Percentiles rank a stretch among this genome's conserved stretches.
These are phyloP conservation scores for Paramormyrops kingsleyae DNA, from an alignment of 2,113 vertebrate genomes.

Conservation along the genomic window DNA sequence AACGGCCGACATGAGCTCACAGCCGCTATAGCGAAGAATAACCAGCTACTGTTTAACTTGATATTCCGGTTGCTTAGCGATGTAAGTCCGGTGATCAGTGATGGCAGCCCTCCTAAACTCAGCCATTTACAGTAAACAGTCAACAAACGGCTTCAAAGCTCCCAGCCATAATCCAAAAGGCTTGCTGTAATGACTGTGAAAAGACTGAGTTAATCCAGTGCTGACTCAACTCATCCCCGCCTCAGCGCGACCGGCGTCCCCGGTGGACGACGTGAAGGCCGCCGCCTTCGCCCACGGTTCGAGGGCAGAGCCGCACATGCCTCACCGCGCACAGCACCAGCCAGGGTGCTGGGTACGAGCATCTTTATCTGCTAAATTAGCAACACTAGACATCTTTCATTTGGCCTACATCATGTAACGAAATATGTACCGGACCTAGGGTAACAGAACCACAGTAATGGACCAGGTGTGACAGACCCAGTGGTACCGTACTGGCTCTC, in stretches of 20 bases:
- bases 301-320: background rate
- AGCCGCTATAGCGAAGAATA: slow-evolving; percentile 55
- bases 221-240: slow-evolving; percentile 14
- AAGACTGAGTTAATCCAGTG: slow-evolving; percentile 1
- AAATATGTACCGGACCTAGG: background rate
- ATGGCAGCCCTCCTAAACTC: slow-evolving; percentile 64
- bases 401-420: background rate
- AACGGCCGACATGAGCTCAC: slow-evolving; percentile 39
- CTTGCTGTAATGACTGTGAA: slow-evolving; percentile 35
- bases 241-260: background rate
- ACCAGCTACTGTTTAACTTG: slow-evolving; percentile 62
- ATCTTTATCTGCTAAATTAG: background rate
- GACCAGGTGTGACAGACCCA: background rate
- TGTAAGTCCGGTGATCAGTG: slow-evolving; percentile 65
- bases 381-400: background rate
- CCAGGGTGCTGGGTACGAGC: background rate
- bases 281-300: background rate
- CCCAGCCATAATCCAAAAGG: slow-evolving; percentile 31
- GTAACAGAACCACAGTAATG: background rate
- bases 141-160: slow-evolving; percentile 58
- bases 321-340: background rate
- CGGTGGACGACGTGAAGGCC: background rate
- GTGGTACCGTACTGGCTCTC: background rate
- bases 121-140: slow-evolving; percentile 62
- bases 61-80: slow-evolving; percentile 67